phyloP scores from a whole-genome alignment of 2,113 vertebrate genomes.

The Indicator maculatus region DNA sequence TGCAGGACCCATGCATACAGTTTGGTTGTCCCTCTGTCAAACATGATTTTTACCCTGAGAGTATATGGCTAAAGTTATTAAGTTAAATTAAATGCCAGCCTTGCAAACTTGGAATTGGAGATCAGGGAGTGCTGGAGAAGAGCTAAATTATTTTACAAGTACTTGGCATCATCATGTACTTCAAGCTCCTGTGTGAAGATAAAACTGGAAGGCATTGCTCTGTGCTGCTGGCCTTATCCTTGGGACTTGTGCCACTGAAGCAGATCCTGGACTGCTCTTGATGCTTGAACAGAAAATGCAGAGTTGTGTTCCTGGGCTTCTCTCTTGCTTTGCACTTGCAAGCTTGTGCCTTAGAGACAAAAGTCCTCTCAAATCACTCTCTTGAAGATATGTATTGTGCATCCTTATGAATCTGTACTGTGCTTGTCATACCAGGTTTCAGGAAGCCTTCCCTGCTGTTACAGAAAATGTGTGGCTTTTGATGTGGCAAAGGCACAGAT shows the following conservation, averaged over 20 bases:
- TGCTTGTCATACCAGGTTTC: background rate
- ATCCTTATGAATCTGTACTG: background rate
- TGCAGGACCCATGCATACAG: background rate
- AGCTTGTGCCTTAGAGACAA: background rate
- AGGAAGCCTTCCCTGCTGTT: background rate
- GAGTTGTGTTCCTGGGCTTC: background rate
- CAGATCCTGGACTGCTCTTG: background rate
- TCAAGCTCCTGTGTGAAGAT: background rate
- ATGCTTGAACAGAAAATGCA: background rate
- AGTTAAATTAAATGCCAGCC: background rate
- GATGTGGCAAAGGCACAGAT: background rate
- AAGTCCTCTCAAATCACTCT: background rate
- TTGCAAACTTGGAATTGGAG: background rate
- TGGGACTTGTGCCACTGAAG: accelerated
- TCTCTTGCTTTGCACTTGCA: background rate
- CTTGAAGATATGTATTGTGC: background rate
- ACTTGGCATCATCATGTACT: background rate
- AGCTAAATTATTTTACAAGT: background rate
- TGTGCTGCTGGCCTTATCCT: background rate
- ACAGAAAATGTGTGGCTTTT: background rate
- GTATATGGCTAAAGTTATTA: background rate
- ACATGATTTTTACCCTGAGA: background rate
- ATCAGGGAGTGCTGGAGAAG: background rate
- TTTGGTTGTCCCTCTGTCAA: background rate
- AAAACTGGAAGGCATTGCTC: background rate